Conservation (phyloP, 2,113 vertebrate genomes). For the Myanophis thanlyinensis region DNA sequence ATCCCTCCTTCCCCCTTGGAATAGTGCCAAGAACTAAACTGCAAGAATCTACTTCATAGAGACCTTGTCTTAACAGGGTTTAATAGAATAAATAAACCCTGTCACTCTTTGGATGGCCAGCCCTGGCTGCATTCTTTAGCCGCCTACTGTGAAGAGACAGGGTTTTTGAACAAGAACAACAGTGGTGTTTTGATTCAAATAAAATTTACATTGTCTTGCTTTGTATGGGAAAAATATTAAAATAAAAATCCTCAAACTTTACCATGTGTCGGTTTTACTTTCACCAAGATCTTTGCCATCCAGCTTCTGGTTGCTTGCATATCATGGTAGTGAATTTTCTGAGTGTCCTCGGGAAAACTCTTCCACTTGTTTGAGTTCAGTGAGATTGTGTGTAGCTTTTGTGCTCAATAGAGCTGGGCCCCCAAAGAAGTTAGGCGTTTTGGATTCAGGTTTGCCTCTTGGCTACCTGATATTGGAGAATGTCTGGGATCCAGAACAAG, state of each 20-base stretch:
- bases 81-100: constrained; percentile 59
- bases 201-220: constrained; percentile 65
- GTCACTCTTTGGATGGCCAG: constrained; percentile 51
- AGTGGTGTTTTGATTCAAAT: constrained; percentile 63
- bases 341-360: background rate
- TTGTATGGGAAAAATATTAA: constrained; percentile 69
- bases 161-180: constrained; percentile 26
- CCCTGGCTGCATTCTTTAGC: constrained; percentile 64
- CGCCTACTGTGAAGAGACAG: constrained; percentile 60
- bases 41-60: constrained; percentile 53
- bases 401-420: background rate
- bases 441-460: background rate
- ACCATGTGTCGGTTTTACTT: background rate
- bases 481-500: background rate
- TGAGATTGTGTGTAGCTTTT: background rate
- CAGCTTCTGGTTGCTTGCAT: background rate
- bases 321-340: no score
- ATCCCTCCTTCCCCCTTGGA: constrained; percentile 45
- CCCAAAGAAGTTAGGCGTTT: background rate
- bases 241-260: constrained; percentile 67
- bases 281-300: no score
- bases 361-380: background rate
- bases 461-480: background rate
- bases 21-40: constrained; percentile 75
- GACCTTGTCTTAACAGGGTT: constrained; percentile 62